These are phyloP conservation scores for Clarias batrachus DNA, from an alignment of 2,113 vertebrate genomes.

Conservation along the genomic window DNA sequence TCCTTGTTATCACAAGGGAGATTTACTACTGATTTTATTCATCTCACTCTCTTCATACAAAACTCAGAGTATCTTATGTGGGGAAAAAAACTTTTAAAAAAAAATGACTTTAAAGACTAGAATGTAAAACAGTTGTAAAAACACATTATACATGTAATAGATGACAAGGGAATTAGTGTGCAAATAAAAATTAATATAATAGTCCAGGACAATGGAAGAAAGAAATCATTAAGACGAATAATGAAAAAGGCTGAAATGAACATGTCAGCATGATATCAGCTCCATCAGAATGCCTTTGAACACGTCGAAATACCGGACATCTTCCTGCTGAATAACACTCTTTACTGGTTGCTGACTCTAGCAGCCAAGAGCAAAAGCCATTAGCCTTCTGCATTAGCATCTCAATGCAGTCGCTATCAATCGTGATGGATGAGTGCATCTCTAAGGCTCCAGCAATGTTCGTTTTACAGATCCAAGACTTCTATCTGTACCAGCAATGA, in stretches of 20 bases:
- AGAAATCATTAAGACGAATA: not conserved
- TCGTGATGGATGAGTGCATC: conserved; percentile 45
- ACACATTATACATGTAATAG: not conserved
- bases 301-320: conserved; percentile 28
- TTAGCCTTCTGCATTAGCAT: conserved; percentile 52
- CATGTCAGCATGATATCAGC: not conserved
- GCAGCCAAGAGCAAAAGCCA: conserved; percentile 23
- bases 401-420: conserved; percentile 43
- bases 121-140: not conserved
- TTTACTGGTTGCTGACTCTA: conserved; percentile 13
- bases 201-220: not conserved
- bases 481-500: not conserved
- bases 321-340: conserved; percentile 48
- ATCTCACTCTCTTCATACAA: not conserved
- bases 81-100: not conserved
- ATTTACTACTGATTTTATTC: not conserved
- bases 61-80: not conserved
- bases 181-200: not conserved
- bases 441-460: conserved; percentile 29
- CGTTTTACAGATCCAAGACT: conserved; percentile 33
- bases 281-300: not conserved
- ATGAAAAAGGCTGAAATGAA: not conserved
- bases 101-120: not conserved
- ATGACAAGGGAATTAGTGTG: not conserved
- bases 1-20: not conserved